Evolutionary conservation across 2,888 invertebrate genomes (phyloP).

Genomic region (Netelia inedita): DNA sequence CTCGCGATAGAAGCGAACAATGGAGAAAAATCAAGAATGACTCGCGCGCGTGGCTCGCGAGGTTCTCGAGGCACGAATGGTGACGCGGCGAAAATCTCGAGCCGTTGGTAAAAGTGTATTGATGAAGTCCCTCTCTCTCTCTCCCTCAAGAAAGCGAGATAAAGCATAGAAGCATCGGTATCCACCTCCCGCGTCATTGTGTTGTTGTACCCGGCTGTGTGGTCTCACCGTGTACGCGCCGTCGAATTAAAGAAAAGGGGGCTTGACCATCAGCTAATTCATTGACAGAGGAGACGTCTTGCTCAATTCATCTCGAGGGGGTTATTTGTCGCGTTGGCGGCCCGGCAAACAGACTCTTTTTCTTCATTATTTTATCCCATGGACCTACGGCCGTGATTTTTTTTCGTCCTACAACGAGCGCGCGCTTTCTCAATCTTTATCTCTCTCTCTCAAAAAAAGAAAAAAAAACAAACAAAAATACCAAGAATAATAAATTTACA

Average conservation of each 20-base stretch:
- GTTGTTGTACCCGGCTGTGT: slow-evolving; percentile 50
- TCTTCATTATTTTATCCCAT: neutral
- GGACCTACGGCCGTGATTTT: slow-evolving; percentile 1
- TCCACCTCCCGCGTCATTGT: slow-evolving; percentile 47
- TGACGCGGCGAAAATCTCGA: slow-evolving; percentile 63
- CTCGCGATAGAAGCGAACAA: neutral
- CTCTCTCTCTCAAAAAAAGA: neutral
- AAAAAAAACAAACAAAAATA: neutral
- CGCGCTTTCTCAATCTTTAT: slow-evolving; percentile 5
- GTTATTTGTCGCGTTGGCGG: slow-evolving; percentile 56
- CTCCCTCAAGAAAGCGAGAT: neutral
- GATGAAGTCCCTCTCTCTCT: slow-evolving; percentile 30
- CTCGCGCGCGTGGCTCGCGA: slow-evolving; percentile 57
- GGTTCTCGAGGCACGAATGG: slow-evolving; percentile 19
- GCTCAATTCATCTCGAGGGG: slow-evolving; percentile 46
- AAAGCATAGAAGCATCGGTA: slow-evolving; percentile 1
- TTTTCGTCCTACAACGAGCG: neutral
- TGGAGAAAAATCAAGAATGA: slow-evolving; percentile 38
- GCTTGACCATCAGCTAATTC: slow-evolving; percentile 63
- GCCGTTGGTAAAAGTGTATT: slow-evolving; percentile 42
- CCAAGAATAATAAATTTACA: neutral
- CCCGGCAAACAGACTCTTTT: slow-evolving; percentile 12
- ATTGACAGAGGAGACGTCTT: slow-evolving; percentile 62
- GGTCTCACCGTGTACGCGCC: slow-evolving; percentile 39
- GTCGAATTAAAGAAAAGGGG: slow-evolving; percentile 52